Conservation (phyloP, 2,888 invertebrate species). For the Troglohyphantes excavatus region DNA sequence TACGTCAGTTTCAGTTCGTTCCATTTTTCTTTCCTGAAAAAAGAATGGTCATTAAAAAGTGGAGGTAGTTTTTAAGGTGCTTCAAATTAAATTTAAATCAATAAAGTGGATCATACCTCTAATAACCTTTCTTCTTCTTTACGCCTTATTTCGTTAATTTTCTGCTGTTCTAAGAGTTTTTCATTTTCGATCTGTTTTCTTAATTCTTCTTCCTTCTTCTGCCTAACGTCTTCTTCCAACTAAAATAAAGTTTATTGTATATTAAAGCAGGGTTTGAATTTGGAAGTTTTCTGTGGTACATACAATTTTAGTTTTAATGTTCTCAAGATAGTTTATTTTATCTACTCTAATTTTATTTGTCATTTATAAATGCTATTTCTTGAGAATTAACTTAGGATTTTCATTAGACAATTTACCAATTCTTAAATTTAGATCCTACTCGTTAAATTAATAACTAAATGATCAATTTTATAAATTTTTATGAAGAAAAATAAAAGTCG, state of each 20-base stretch:
- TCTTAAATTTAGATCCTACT: no score
- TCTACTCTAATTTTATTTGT: not conserved
- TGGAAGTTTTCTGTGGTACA: not conserved
- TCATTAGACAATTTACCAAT: no score
- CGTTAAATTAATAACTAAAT: no score
- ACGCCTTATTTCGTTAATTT: slow-evolving; percentile 91
- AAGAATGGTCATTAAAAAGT: not conserved
- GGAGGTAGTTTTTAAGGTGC: not conserved
- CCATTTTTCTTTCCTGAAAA: slow-evolving; percentile 87
- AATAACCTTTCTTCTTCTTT: slow-evolving; percentile 94
- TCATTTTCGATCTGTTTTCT: slow-evolving; percentile 89
- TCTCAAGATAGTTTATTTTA: not conserved
- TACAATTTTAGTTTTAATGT: no score
- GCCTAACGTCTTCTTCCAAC: slow-evolving; percentile 92
- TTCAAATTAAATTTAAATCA: not conserved
- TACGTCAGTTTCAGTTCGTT: slow-evolving; percentile 88
- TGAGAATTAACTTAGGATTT: no score
- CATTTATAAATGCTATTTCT: no score
- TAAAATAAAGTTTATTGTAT: slow-evolving; percentile 82
- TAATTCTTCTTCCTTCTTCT: slow-evolving; percentile 90
- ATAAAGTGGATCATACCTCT: slow-evolving; percentile 86
- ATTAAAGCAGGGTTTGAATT: not conserved
- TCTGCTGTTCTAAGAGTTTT: slow-evolving; percentile 90
- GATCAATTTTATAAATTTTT: no score
- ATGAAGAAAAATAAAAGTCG: no score